Evolutionary conservation across 2,888 invertebrate species (phyloP), one percentile per base, ranked within the genome.

Genomic region (Acronicta alni): DNA sequence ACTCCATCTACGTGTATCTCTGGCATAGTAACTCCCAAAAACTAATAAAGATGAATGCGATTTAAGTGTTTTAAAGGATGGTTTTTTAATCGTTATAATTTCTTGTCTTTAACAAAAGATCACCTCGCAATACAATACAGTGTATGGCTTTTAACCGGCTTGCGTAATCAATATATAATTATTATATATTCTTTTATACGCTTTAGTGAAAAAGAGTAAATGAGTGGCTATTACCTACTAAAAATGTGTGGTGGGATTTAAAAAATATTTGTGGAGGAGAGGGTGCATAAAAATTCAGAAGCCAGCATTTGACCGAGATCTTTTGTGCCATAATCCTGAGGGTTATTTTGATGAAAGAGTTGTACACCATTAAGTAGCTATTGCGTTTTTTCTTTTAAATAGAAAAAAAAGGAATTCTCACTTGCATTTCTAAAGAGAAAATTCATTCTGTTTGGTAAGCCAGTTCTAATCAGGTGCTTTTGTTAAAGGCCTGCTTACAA

Each of bases 301-400:
- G 20, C 17, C 35, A 10, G 4, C 15, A 20, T 55, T 45, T 42
- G 20, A 30, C 30, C 26, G 47, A 48, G 39, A 51, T 64, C 16
- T 57, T 41, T 65, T 57, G 35, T 38, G 18, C 35, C 20, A 16
- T 12, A 17, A 46, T 38, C 30, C 39, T 16, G 30, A 46, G n/a
- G 35, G 64, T 56, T 45, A 41, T 46, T 64, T n/a, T 41, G 37
- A 64, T 42, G 37, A 56, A 63, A 64, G 37, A 32, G 37, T 30
- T 37, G 30, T 37, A 45, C 39, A 14, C 16, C 30, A n/a, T 35
- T 12, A 12, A n/a, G 15, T 15, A 15, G 1, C 16, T 41, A 30
- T 55, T 17, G 23, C 38, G 0, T 3, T 35, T 49, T 63, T 48
- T 14, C 4, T 49, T 56, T 41, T 16, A 56, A n/a, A 12, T 37